phyloP scores from a whole-genome alignment of 1,140 invertebrate species.

The Zophobas morio region DNA sequence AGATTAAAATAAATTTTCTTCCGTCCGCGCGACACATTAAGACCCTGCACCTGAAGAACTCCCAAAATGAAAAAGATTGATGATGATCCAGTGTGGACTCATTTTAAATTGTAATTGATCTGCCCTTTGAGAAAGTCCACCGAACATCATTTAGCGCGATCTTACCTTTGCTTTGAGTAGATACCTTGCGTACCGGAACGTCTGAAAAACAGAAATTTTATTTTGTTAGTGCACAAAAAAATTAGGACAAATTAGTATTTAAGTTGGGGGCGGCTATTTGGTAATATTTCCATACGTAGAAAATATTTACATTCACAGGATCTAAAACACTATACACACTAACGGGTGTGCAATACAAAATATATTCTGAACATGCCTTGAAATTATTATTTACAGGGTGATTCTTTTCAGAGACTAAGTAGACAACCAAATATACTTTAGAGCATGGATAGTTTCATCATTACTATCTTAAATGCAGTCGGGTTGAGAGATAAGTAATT shows the following conservation, averaged over 20 bases:
- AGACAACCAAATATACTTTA: no score
- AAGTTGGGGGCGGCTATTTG: not conserved
- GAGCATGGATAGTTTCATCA: no score
- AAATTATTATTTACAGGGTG: no score
- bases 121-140: not conserved
- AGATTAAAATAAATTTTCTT: constrained; percentile 16
- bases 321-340: no score
- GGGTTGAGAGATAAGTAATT: no score
- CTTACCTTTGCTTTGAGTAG: not conserved
- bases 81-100: constrained; percentile 2
- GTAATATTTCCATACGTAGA: no score
- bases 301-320: no score
- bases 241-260: not conserved
- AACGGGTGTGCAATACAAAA: no score
- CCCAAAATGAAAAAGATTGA: constrained; percentile 1
- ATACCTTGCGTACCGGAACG: not conserved
- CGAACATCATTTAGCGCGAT: not conserved
- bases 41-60: constrained; percentile 1
- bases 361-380: no score
- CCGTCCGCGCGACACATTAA: not conserved
- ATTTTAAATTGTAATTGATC: constrained; percentile 15
- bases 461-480: no score
- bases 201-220: not conserved
- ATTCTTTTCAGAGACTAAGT: no score
- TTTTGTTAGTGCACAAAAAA: not conserved